These are phyloP conservation scores for Drosophila subsilvestris DNA, from an alignment of 2,888 invertebrate genomes.

Conservation along the genomic window DNA sequence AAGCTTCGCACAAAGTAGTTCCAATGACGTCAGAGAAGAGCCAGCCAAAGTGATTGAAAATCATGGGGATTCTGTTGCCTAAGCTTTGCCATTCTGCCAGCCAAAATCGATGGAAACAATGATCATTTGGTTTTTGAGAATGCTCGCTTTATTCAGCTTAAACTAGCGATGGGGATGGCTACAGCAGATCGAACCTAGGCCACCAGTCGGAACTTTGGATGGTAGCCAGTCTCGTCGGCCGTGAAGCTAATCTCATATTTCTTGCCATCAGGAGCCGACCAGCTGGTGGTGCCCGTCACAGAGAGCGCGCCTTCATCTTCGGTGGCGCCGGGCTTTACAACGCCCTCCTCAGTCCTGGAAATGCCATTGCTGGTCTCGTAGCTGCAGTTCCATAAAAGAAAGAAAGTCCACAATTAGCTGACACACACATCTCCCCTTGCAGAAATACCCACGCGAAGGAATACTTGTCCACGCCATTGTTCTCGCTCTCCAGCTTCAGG, in stretches of 20 bases:
- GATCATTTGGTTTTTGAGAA: background rate
- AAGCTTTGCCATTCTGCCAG: background rate
- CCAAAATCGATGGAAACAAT: background rate
- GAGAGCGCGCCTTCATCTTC: slow-evolving; percentile 85
- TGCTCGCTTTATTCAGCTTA: background rate
- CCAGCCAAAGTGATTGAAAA: background rate
- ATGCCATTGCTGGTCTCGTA: slow-evolving; percentile 85
- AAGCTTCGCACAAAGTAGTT: background rate
- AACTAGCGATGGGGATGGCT: slow-evolving; percentile 1
- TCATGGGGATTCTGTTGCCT: background rate
- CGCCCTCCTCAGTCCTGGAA: slow-evolving; percentile 82
- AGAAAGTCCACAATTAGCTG: background rate
- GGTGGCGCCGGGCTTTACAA: slow-evolving; percentile 81
- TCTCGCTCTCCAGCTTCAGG: slow-evolving; percentile 45
- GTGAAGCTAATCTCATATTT: slow-evolving; percentile 84
- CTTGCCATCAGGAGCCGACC: slow-evolving; percentile 85
- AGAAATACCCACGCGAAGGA: slow-evolving; percentile 85
- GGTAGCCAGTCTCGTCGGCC: slow-evolving; percentile 86
- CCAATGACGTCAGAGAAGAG: background rate
- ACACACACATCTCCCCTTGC: background rate
- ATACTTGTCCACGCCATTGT: slow-evolving; percentile 84
- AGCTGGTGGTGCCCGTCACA: slow-evolving; percentile 87
- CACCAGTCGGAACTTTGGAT: slow-evolving; percentile 82
- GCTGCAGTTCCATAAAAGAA: slow-evolving; percentile 55
- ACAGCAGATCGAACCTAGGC: slow-evolving; percentile 49